phyloP scores from a whole-genome alignment of 2,113 vertebrate species.

The Centropus unirufus region DNA sequence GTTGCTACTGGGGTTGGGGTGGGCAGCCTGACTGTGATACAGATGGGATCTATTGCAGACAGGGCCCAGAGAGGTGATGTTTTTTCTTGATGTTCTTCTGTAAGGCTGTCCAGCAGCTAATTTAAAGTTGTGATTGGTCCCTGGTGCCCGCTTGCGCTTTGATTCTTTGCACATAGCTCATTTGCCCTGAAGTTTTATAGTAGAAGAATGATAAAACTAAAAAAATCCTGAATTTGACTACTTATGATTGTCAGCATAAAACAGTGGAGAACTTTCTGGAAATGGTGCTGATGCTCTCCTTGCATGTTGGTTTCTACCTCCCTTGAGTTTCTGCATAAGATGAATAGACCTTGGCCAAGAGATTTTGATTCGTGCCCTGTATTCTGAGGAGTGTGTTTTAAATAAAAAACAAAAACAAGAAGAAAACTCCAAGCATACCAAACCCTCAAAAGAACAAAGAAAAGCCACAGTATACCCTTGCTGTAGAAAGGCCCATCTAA shows the following conservation, averaged over 20 bases:
- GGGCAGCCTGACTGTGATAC: not conserved
- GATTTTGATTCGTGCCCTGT: not conserved
- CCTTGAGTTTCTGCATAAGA: accelerated
- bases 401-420: not conserved
- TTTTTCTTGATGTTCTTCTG: not conserved
- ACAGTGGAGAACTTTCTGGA: not conserved
- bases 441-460: not conserved
- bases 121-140: not conserved
- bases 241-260: not conserved
- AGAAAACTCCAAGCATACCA: not conserved
- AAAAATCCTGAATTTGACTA: not conserved
- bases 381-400: not conserved
- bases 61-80: not conserved
- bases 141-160: not conserved
- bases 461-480: not conserved
- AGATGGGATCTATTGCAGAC: not conserved
- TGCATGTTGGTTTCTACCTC: not conserved
- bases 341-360: not conserved
- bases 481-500: not conserved
- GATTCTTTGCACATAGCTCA: not conserved
- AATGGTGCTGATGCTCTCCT: not conserved
- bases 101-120: not conserved
- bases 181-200: not conserved
- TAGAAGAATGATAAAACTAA: not conserved
- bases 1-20: accelerated